A percentile compares a stretch with the other conserved stretches of the same genome.
These are phyloP conservation scores for Sebastolobus altivelis DNA, from an alignment of 2,797 vertebrate genomes.

Conservation along the genomic window DNA sequence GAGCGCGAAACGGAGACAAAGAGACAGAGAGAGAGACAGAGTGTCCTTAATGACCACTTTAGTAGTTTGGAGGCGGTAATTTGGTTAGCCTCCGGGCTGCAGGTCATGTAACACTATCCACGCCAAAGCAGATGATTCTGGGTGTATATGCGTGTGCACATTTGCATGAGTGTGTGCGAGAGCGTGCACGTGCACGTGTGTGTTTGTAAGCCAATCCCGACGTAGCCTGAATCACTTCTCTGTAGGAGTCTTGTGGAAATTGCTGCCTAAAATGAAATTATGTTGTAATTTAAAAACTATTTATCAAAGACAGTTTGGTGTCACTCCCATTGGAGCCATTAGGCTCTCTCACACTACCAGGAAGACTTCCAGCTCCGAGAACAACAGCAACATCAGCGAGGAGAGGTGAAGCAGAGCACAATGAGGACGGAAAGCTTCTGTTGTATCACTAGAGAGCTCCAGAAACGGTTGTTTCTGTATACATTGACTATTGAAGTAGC, in stretches of 20 bases:
- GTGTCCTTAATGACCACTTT: constrained; percentile 88
- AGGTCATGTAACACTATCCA: constrained; percentile 88
- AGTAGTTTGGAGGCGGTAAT: constrained; percentile 86
- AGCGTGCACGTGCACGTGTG: background rate
- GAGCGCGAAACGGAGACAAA: constrained; percentile 40
- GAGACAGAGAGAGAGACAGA: constrained; percentile 55
- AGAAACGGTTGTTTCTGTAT: constrained; percentile 1
- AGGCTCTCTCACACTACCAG: constrained; percentile 69
- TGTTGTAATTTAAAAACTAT: constrained; percentile 85
- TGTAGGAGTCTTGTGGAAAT: constrained; percentile 80
- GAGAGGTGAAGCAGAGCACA: constrained; percentile 13
- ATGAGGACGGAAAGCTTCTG: constrained; percentile 15
- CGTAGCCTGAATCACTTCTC: constrained; percentile 75
- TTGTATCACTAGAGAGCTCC: constrained; percentile 16
- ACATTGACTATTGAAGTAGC: background rate
- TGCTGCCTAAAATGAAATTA: constrained; percentile 80
- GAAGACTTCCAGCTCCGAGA: constrained; percentile 61
- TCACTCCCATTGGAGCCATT: constrained; percentile 83
- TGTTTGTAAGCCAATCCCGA: constrained; percentile 71
- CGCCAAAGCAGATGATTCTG: constrained; percentile 77
- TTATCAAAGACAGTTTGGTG: constrained; percentile 84
- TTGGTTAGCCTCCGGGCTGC: constrained; percentile 84
- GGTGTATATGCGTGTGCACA: constrained; percentile 51
- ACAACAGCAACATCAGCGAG: constrained; percentile 25
- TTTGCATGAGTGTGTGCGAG: constrained; percentile 65